Percentiles rank a stretch among this genome's conserved stretches.
Conservation (phyloP, 2,888 invertebrate species). For the Drosophila leonis region DNA sequence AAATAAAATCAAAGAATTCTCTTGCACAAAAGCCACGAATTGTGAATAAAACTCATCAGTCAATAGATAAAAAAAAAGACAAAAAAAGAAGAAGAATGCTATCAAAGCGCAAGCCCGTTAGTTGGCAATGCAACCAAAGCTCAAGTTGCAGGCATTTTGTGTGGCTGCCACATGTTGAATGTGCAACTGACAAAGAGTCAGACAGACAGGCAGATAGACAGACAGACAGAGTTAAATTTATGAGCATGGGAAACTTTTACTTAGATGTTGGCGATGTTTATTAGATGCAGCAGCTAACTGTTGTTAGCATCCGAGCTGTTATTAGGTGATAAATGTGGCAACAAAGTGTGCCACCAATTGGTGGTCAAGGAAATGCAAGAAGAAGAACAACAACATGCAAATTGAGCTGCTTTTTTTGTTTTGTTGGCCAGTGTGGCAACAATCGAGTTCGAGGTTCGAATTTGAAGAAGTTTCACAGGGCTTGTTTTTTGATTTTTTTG, state of each 20-base stretch:
- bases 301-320: conserved; percentile 22
- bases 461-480: conserved; percentile 33
- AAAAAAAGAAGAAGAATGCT: background rate
- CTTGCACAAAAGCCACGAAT: conserved; percentile 7
- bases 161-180: conserved; percentile 18
- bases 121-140: conserved; percentile 15
- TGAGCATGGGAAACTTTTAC: conserved; percentile 46
- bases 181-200: conserved; percentile 11
- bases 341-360: conserved; percentile 34
- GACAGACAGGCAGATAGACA: background rate
- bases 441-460: conserved; percentile 5
- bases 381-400: conserved; percentile 6
- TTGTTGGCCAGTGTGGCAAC: conserved; percentile 2
- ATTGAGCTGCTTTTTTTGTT: conserved; percentile 20
- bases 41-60: conserved; percentile 1
- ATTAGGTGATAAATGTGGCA: conserved; percentile 31
- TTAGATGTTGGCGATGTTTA: conserved; percentile 21
- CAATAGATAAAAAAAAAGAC: conserved; percentile 14
- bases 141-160: conserved; percentile 24
- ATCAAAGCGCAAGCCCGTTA: conserved; percentile 27
- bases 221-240: conserved; percentile 7
- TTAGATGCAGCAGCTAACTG: conserved; percentile 31
- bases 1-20: background rate
- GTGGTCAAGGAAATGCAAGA: background rate
- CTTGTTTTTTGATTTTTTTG: conserved; percentile 1